A percentile compares a stretch with the other conserved stretches of the same genome.
These are phyloP conservation scores for Colletes latitarsis DNA, from an alignment of 1,140 invertebrate species.

Conservation along the genomic window DNA sequence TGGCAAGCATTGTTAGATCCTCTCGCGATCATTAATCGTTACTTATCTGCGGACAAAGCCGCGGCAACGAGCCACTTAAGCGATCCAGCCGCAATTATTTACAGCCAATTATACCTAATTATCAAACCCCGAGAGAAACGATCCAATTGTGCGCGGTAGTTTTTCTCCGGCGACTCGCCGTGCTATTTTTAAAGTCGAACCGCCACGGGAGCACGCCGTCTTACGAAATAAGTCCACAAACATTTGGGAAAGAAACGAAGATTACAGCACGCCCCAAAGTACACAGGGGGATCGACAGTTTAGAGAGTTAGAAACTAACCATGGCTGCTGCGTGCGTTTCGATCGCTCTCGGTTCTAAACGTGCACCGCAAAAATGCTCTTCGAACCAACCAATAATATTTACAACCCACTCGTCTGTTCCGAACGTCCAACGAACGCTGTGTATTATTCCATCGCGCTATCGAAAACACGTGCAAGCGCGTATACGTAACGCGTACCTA, in stretches of 20 bases:
- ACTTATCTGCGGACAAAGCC: background rate
- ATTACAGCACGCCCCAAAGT: background rate
- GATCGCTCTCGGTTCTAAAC: too few relatives aligned
- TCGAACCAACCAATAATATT: too few relatives aligned
- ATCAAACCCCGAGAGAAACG: background rate
- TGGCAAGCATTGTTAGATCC: background rate
- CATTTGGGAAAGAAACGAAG: background rate
- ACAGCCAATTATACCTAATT: constrained; percentile 14
- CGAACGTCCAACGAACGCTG: too few relatives aligned
- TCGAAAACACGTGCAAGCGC: too few relatives aligned
- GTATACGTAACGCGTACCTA: too few relatives aligned
- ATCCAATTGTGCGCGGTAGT: background rate
- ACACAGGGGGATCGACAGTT: background rate
- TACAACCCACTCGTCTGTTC: too few relatives aligned
- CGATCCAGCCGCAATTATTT: background rate
- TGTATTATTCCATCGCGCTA: too few relatives aligned
- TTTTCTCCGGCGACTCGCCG: background rate
- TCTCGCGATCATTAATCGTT: background rate
- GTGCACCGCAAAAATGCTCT: too few relatives aligned
- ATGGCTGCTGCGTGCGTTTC: background rate
- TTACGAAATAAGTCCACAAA: constrained; percentile 2
- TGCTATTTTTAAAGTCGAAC: constrained; percentile 12
- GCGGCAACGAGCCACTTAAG: background rate
- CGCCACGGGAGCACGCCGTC: background rate
- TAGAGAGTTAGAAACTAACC: constrained; percentile 27